phyloP scores from a whole-genome alignment of 1,140 invertebrate species.

The Lycorma delicatula region DNA sequence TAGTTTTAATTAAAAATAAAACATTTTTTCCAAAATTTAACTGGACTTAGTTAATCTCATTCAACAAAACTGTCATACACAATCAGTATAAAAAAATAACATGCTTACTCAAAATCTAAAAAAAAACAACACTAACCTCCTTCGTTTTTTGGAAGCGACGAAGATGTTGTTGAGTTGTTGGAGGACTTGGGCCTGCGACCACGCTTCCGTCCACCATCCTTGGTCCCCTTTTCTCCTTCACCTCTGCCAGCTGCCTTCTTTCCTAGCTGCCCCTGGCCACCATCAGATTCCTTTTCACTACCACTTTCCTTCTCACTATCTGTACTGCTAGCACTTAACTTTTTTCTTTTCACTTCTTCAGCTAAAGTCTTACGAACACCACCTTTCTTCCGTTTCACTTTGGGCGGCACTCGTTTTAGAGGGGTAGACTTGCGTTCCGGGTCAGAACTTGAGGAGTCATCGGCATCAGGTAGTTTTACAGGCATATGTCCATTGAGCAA shows the following conservation, averaged over 20 bases:
- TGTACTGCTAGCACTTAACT: conserved; percentile 40
- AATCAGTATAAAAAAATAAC: no score
- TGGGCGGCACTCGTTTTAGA: conserved; percentile 63
- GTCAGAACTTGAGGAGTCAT: conserved; percentile 66
- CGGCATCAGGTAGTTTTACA: conserved; percentile 44
- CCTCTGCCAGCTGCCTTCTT: conserved; percentile 22
- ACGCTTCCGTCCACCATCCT: conserved; percentile 25
- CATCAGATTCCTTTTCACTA: conserved; percentile 50
- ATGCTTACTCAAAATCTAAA: no score
- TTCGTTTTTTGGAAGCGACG: conserved; percentile 28
- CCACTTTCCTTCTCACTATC: conserved; percentile 54
- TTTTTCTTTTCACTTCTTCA: conserved; percentile 47
- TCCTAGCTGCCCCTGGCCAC: no score
- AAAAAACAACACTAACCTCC: conserved; percentile 18
- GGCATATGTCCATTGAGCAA: conserved; percentile 50
- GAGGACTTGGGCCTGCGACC: conserved; percentile 26
- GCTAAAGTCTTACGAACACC: conserved; percentile 39
- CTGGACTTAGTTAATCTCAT: no score
- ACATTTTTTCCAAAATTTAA: no score
- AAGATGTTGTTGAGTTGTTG: conserved; percentile 16
- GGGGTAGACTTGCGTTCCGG: conserved; percentile 54
- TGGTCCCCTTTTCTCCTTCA: conserved; percentile 20
- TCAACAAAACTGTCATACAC: no score
- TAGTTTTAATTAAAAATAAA: no score
- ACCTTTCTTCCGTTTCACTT: conserved; percentile 59